A percentile compares a stretch with the other conserved stretches of the same genome.
These are phyloP conservation scores for Neolamprologus sp. DNA, from an alignment of 2,113 vertebrate genomes.

Conservation along the genomic window DNA sequence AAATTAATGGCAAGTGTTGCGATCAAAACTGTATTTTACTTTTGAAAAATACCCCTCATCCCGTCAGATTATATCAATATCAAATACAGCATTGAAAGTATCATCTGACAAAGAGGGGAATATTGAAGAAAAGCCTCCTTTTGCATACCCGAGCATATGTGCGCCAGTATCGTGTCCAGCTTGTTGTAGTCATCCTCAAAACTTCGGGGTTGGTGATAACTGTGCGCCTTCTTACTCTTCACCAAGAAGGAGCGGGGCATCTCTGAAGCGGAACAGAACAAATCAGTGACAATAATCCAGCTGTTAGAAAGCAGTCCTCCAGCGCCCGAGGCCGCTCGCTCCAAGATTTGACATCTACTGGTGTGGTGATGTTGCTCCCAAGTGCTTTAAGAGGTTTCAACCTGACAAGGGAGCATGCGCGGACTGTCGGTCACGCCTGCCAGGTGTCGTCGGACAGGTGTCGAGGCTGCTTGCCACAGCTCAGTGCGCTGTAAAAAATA, in stretches of 20 bases:
- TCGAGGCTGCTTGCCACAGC: conserved; percentile 15
- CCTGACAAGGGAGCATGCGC: conserved; percentile 65
- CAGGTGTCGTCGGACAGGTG: conserved; percentile 92
- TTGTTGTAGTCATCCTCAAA: conserved; percentile 78
- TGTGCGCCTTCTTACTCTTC: conserved; percentile 97
- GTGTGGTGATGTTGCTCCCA: not conserved
- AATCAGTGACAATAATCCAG: not conserved
- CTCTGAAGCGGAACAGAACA: not conserved
- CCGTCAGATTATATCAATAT: not conserved
- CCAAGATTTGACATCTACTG: conserved; percentile 35
- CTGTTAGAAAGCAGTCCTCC: not conserved
- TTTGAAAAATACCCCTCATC: not conserved
- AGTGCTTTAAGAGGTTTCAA: conserved; percentile 42
- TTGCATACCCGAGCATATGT: conserved; percentile 81
- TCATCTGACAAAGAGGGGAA: not conserved
- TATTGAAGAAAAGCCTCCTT: not conserved
- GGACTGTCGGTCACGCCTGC: conserved; percentile 55
- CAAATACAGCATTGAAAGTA: not conserved
- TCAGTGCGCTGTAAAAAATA: not conserved
- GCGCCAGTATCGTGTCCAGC: conserved; percentile 73
- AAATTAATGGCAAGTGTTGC: not conserved
- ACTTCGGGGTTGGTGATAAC: conserved; percentile 88
- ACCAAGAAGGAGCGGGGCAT: conserved; percentile 97
- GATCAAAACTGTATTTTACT: not conserved
- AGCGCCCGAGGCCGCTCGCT: not conserved